Conservation (phyloP, 2,113 vertebrate species). For the Clarias magur region DNA sequence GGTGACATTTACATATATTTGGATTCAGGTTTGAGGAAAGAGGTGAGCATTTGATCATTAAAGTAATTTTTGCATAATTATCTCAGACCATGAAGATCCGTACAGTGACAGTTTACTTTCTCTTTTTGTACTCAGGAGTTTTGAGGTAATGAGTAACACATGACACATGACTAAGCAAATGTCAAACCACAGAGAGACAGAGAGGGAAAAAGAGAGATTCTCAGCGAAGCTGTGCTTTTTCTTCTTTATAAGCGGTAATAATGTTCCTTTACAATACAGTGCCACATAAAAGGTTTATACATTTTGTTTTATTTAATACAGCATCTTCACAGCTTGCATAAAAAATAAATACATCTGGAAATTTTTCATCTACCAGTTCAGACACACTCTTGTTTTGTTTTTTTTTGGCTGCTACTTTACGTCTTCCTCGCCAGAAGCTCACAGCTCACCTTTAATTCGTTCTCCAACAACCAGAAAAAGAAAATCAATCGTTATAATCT, state of each 20-base stretch:
- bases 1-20: not conserved
- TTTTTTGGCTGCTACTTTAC: not conserved
- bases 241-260: not conserved
- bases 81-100: not conserved
- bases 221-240: not conserved
- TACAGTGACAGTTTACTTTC: not conserved
- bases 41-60: not conserved
- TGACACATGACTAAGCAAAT: constrained; percentile 23
- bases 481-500: not conserved
- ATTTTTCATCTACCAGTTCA: not conserved
- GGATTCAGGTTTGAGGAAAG: not conserved
- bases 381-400: not conserved
- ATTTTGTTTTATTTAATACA: constrained; percentile 22
- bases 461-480: not conserved
- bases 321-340: constrained; percentile 13
- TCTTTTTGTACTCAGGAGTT: not conserved
- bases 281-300: not conserved
- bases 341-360: constrained; percentile 42
- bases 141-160: constrained; percentile 4
- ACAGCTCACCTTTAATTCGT: not conserved
- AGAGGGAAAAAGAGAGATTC: not conserved
- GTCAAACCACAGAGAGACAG: not conserved
- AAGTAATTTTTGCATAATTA: not conserved
- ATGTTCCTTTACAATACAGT: not conserved
- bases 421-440: not conserved